Conservation (phyloP, 1,140 invertebrate genomes). For the Propsilocerus akamusi region DNA sequence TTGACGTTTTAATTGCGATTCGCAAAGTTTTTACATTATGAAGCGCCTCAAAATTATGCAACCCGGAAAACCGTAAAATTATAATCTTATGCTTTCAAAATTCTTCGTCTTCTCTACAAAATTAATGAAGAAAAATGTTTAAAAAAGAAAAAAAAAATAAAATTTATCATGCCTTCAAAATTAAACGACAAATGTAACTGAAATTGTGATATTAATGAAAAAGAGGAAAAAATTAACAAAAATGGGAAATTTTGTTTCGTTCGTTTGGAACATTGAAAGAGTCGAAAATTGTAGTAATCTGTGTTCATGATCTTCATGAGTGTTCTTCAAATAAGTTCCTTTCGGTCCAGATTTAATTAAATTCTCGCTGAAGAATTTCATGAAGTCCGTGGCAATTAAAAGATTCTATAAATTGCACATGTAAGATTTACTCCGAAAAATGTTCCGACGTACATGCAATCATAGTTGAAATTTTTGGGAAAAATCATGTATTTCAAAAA, state of each 20-base stretch:
- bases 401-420: no score
- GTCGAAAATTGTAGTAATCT: no score
- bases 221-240: not conserved
- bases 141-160: slow-evolving; percentile 4
- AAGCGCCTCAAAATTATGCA: not conserved
- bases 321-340: no score
- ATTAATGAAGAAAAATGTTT: not conserved
- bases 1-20: not conserved
- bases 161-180: slow-evolving; percentile 7
- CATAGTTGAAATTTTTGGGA: slow-evolving; percentile 2
- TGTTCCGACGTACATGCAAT: not conserved
- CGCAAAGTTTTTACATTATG: not conserved
- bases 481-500: slow-evolving; percentile 2
- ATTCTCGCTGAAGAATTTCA: not conserved
- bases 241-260: not conserved
- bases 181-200: slow-evolving; percentile 8
- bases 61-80: slow-evolving; percentile 1
- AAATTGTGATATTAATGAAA: slow-evolving; percentile 6
- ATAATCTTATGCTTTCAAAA: slow-evolving; percentile 5
- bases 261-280: no score
- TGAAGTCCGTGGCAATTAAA: not conserved
- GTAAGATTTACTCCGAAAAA: no score
- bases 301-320: no score
- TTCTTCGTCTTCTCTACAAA: no score
- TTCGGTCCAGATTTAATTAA: not conserved